Base-by-base conservation (phyloP, 2,888 invertebrate genomes). In the Nemoura dubitans region DNA sequence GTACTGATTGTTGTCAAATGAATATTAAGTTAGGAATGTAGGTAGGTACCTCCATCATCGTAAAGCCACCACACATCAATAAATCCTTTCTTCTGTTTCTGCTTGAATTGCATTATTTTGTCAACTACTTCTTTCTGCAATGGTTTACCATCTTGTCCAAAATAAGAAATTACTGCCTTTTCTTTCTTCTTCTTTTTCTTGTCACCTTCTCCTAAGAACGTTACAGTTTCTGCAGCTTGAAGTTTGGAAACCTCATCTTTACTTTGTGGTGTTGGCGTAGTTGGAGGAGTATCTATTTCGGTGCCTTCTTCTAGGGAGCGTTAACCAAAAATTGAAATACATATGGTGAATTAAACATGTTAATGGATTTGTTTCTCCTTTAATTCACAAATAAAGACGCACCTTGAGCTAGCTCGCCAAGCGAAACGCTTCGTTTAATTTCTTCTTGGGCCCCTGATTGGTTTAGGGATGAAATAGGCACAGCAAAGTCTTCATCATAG, bases 31-130 rank as follows among this genome's bases (percentile, higher is more conserved):
- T n/a, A n/a, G n/a, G n/a, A n/a, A n/a, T n/a, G n/a, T n/a, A n/a
- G n/a, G n/a, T n/a, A n/a, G n/a, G n/a, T 81, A 92, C 92, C 93
- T 89, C 94, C 94, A 90, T 94, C 94, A 90, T 94, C 94, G 90
- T 93, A 94, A 30, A 94, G 91, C 94, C 94, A 94, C 94, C 94
- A 94, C 25, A 94, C 93, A 90, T 94, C 94, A 86, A 94, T 93
- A 21, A 92, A 92, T 76, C 93, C 93, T 88, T 91, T 91, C 86
- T 91, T 90, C 88, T 90, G 90, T 85, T 90, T 90, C 76, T 87
- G 87, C 86, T 88, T 89, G 88, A 90, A 90, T 80, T 89, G 89
- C 29, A 89, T 89, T 43, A 89, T 86, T 29, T 86, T 88, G 85
- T 90, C 87, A 0, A 90, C 87, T 27, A 90, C 88, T 77, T 89